Conservation (phyloP, 2,113 vertebrate genomes). For the Chaetorhynchus papuensis region DNA sequence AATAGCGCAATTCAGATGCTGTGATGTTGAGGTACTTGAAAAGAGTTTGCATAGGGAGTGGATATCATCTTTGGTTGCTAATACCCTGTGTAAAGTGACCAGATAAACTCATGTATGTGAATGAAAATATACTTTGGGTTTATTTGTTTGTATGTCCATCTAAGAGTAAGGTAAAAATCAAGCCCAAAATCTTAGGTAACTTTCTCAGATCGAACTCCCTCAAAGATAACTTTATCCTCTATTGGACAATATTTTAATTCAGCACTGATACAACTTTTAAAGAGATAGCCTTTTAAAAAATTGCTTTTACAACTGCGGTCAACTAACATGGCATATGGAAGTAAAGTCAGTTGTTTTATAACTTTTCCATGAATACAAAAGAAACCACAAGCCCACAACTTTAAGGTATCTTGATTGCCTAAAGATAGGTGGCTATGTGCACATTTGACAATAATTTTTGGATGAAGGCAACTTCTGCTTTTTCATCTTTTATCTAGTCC, state of each 20-base stretch:
- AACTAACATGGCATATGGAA: not conserved
- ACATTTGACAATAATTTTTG: not conserved
- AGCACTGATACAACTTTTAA: not conserved
- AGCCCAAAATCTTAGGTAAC: not conserved
- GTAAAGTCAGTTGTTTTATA: not conserved
- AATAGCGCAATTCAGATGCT: not conserved
- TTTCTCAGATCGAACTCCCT: not conserved
- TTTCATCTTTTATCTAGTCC: not conserved
- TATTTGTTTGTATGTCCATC: not conserved
- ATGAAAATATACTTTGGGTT: not conserved
- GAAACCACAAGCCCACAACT: accelerated
- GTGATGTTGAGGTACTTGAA: not conserved
- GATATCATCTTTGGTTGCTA: not conserved
- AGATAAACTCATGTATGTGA: not conserved
- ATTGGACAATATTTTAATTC: not conserved
- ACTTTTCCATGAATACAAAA: not conserved
- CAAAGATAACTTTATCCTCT: not conserved
- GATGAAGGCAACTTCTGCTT: not conserved
- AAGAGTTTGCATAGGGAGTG: not conserved
- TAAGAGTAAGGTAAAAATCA: not conserved
- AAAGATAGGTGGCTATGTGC: not conserved
- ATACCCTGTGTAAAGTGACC: not conserved
- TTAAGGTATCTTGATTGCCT: not conserved
- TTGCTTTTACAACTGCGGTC: not conserved
- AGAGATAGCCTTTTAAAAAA: not conserved